Evolutionary conservation across 2,888 invertebrate species (phyloP).

Genomic region (Acleris laterana): DNA sequence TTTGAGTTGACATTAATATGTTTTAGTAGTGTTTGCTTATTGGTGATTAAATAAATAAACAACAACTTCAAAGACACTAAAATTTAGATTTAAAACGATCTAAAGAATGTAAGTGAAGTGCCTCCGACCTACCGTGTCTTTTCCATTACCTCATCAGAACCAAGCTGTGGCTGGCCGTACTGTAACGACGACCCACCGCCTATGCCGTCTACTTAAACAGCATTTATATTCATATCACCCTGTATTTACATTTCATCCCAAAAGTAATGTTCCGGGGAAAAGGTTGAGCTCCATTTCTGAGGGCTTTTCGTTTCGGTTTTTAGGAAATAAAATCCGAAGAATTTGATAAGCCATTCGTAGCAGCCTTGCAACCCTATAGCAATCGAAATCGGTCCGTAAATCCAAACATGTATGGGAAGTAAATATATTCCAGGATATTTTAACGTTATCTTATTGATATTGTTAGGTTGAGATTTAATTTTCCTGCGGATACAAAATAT

Average conservation of each 20-base stretch:
- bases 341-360: constrained; percentile 31
- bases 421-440: neutral
- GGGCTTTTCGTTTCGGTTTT: constrained; percentile 44
- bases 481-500: neutral
- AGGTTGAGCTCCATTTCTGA: constrained; percentile 57
- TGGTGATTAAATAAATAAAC: too few relatives aligned
- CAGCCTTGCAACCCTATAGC: constrained; percentile 2
- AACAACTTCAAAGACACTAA: neutral
- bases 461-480: constrained; percentile 2
- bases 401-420: constrained; percentile 4
- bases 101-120: neutral
- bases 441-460: neutral
- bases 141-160: constrained; percentile 44
- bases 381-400: constrained; percentile 13
- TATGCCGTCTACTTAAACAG: constrained; percentile 68
- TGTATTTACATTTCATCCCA: constrained; percentile 79
- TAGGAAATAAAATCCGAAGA: constrained; percentile 39
- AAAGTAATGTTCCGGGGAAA: constrained; percentile 61
- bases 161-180: constrained; percentile 40
- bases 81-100: neutral
- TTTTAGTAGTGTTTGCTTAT: too few relatives aligned
- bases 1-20: too few relatives aligned
- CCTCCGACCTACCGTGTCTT: constrained; percentile 12
- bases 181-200: constrained; percentile 51
- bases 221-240: constrained; percentile 83